phyloP scores from a whole-genome alignment of 2,113 vertebrate species.

The Suncus etruscus region DNA sequence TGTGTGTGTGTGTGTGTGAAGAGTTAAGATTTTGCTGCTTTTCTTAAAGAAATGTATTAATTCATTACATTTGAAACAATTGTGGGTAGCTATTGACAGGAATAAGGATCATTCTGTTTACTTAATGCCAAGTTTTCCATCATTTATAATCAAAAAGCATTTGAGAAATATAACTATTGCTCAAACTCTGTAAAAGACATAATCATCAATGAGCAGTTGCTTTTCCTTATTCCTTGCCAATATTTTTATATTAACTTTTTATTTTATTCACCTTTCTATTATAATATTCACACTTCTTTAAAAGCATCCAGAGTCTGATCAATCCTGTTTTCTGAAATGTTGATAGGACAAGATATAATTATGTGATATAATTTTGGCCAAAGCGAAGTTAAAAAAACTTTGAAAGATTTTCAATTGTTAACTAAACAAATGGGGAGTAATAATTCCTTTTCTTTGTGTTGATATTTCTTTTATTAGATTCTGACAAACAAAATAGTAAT shows the following conservation, averaged over 20 bases:
- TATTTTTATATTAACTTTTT: background rate
- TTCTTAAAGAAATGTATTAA: slow-evolving; percentile 31
- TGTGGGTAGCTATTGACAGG: background rate
- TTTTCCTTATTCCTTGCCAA: background rate
- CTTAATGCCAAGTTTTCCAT: background rate
- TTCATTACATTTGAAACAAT: background rate
- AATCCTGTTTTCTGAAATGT: background rate
- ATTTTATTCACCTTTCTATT: background rate
- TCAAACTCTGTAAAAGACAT: background rate
- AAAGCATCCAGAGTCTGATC: background rate
- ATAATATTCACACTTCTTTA: background rate
- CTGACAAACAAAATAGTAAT: background rate
- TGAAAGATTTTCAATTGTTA: slow-evolving; percentile 12
- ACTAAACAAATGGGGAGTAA: background rate
- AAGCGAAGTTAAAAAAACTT: slow-evolving; percentile 21
- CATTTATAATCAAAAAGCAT: background rate
- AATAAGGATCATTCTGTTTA: too few relatives aligned
- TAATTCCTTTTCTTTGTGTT: slow-evolving; percentile 43
- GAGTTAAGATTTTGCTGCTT: background rate
- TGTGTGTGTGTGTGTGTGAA: background rate
- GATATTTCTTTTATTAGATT: background rate
- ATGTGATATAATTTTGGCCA: slow-evolving; percentile 15
- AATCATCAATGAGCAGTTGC: background rate
- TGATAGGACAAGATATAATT: background rate
- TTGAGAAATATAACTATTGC: slow-evolving; percentile 10